Base-by-base conservation (phyloP, 2,113 vertebrate genomes). In the Nyctibius bracteatus region DNA sequence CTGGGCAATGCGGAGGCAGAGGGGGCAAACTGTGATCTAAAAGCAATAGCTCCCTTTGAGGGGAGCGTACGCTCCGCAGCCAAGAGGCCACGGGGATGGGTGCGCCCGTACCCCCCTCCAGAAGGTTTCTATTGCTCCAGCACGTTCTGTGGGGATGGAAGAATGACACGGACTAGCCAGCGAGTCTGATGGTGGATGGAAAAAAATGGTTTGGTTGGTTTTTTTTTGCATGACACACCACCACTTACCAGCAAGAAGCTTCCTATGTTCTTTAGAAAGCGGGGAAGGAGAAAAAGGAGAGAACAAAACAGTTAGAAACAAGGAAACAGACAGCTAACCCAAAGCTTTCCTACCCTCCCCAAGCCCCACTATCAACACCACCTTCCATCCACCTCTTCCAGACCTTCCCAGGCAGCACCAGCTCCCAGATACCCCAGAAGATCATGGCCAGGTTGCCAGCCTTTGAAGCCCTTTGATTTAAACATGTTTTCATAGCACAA, bases 251-350 rank as follows among this genome's bases (percentile, higher is more conserved):
- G 99, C 98, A 90, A 97, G 95, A 78, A 98, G 97, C 96, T 98
- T 99, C 98, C 97, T 99, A 98, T 98, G 98, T 96, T 98, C 99
- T 99, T 99, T 98, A 91, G 98, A 93, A 97, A 94, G 98, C 98
- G 98, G 91, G 14, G 78, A 41, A 62, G 93, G 37, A 43, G 46
- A 96, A 86, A 94, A 96, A 92, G 96, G 85, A 97, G 83, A 96
- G 85, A 95, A 91, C 23, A 92, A 89, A 96, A 98, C 94, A 96
- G 96, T 97, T 97, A 97, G 95, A 86, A 93, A 88, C 81, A 96
- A 83, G 65, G 52, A 88, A 87, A 92, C 35, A 86, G 77, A 9
- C 70, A 95, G 89, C 61, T 13, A 35, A n/a, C 41, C 82, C 75
- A 33, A 47, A 85, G 61, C 16, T 46, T 47, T 92, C 52, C 66